Base-by-base conservation (phyloP, 2,888 invertebrate genomes). In the Ophioninae sp. region DNA sequence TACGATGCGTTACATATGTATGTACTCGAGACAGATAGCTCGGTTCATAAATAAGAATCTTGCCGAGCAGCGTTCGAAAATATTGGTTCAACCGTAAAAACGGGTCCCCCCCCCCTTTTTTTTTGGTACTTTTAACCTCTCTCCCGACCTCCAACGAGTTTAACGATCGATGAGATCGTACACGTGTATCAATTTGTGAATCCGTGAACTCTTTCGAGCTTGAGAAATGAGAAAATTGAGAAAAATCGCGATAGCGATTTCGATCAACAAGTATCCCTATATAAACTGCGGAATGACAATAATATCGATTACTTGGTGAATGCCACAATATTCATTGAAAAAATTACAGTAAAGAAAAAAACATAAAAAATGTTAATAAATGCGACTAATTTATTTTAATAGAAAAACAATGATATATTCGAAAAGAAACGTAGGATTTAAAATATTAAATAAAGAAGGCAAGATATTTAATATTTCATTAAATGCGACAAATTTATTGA, bases 11-110 rank as follows among this genome's bases (percentile, higher is more conserved):
- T 62, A 44, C 73, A 73, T 41, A 44, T 61, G 21, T 61, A 73
- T 62, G 5, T n/a, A 41, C 23, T 56, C 37, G 39, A 0, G 39
- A 39, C 50, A 13, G 50, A 17, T 50, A 50, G 50, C 6, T 50
- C 50, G 50, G 17, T 50, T 50, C 50, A 50, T 50, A 62, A 23
- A 73, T 69, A 69, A 69, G n/a, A 69, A 69, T 69, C 37, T 68
- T 21, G 7, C 50, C 41, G 68, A 68, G 10, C 21, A 21, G 68
- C 37, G 30, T 68, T 23, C 50, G 50, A 68, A 68, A 68, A 50
- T 7, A 57, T 7, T 21, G 23, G 30, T n/a, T 17, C 56, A n/a
- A 30, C 56, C 1, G 69, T 69, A 69, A 50, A 56, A 69, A 69
- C 50, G 20, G 21, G 50, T 68, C 3, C 50, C 8, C 50, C 10